Evolutionary conservation across 2,797 vertebrate species (phyloP).

Genomic region (Aldrovandia affinis): DNA sequence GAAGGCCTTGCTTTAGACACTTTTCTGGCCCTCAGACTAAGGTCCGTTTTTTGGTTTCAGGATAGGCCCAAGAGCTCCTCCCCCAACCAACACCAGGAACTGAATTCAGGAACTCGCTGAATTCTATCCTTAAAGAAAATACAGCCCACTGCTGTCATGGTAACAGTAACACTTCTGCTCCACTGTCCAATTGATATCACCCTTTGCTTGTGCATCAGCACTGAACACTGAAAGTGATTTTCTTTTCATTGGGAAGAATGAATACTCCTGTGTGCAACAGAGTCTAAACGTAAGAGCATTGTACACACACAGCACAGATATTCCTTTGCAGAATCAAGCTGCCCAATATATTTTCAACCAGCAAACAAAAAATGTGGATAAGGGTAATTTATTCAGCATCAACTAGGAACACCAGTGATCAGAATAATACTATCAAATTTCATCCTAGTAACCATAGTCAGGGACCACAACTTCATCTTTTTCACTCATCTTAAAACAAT

Average conservation of each 20-base stretch:
- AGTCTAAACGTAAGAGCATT: background rate
- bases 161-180: conserved; percentile 35
- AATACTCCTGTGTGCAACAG: background rate
- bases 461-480: background rate
- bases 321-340: background rate
- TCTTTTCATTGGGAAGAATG: too few relatives aligned
- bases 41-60: too few relatives aligned
- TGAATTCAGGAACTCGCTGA: too few relatives aligned
- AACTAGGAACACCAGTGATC: background rate
- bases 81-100: too few relatives aligned
- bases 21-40: too few relatives aligned
- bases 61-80: too few relatives aligned
- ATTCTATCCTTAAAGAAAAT: conserved; percentile 38
- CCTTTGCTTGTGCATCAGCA: conserved; percentile 30
- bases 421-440: background rate
- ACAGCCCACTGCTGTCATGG: conserved; percentile 34
- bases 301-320: background rate
- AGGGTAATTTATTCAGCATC: background rate
- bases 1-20: too few relatives aligned
- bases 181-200: conserved; percentile 40
- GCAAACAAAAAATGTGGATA: background rate
- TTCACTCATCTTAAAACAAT: conserved; percentile 9
- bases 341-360: background rate
- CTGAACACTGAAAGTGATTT: conserved; percentile 28
- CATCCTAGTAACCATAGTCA: background rate